phyloP scores from a whole-genome alignment of 2,113 vertebrate genomes.

The Pampusana beccarii region DNA sequence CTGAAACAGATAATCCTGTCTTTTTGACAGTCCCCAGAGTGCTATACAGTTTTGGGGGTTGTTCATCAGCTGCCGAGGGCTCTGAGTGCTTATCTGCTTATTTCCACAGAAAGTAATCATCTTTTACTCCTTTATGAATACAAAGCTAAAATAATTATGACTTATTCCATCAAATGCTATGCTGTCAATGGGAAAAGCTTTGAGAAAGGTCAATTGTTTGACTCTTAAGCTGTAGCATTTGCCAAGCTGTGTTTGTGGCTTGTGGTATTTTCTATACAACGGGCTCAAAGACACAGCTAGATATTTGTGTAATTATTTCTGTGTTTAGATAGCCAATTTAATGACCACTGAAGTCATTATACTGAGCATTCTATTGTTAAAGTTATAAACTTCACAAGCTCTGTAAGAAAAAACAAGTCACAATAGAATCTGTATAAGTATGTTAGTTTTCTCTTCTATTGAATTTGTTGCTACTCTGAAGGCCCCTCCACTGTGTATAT shows the following conservation, averaged over 20 bases:
- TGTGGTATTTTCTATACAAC: not conserved
- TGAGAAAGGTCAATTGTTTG: constrained; percentile 42
- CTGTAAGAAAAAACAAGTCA: not conserved
- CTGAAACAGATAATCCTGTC: constrained; percentile 3
- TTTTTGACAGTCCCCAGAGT: not conserved
- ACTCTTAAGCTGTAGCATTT: not conserved
- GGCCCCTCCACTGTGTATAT: not conserved
- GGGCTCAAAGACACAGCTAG: not conserved
- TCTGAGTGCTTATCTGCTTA: not conserved
- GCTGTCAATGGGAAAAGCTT: constrained; percentile 4
- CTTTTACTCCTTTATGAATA: not conserved
- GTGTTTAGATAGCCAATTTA: not conserved
- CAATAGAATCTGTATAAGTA: not conserved
- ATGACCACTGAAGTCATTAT: not conserved
- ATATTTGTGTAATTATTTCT: not conserved
- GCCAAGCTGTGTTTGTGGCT: not conserved
- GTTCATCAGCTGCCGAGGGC: constrained; percentile 30
- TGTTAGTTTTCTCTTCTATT: not conserved
- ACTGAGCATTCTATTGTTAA: not conserved
- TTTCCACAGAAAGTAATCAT: constrained; percentile 25
- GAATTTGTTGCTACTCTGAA: not conserved
- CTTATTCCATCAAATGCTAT: constrained; percentile 42
- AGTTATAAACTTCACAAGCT: not conserved
- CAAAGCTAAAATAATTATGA: constrained; percentile 51
- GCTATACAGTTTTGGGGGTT: not conserved